Evolutionary conservation across 2,888 invertebrate species (phyloP), one percentile per base, ranked within the genome.

Genomic region (Metallyticus violacea): DNA sequence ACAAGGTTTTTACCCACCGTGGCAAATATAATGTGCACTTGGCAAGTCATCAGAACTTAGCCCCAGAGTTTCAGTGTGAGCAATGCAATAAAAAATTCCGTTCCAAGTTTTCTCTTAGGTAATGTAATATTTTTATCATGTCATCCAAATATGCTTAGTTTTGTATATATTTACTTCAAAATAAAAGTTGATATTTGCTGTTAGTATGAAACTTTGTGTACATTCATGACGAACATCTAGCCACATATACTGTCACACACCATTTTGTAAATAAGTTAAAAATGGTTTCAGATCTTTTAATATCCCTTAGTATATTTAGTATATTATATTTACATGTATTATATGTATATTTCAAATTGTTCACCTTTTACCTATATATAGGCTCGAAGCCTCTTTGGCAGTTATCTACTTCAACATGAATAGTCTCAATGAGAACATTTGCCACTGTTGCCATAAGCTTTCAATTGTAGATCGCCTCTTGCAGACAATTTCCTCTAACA

Each of bases 91-190:
- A 86, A 22, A 84, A 83, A 15, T 86, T 86, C 30, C 27, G 83
- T 7, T 79, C 79, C 26, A 86, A 86, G 77, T 85, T 80, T 62
- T 86, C 86, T 9, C 85, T 86, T 26, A 85, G 81, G 86, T 86
- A 79, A 27, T 5, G 5, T 22, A 6, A 22, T 15, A n/a, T 27
- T 25, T 27, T n/a, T 28, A 80, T 80, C 7, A 79, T 6, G 26
- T 15, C 26, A 79, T 28, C 1, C 25, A 22, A 15, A 6, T n/a
- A 78, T 26, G n/a, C 25, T 6, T 78, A 22, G n/a, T n/a, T n/a
- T 79, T 79, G 79, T 79, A 22, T 79, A 6, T 28, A 27, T 7
- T 7, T 1, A 78, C 6, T 25, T 26, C 78, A 26, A 26, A 2
- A 78, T 62, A 15, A 62, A 15, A 9, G 15, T 62, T 62, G 7